Percentiles rank a stretch among this genome's conserved stretches.
Evolutionary conservation across 1,140 invertebrate genomes (phyloP).

Genomic region (Cyclargus thomasi): DNA sequence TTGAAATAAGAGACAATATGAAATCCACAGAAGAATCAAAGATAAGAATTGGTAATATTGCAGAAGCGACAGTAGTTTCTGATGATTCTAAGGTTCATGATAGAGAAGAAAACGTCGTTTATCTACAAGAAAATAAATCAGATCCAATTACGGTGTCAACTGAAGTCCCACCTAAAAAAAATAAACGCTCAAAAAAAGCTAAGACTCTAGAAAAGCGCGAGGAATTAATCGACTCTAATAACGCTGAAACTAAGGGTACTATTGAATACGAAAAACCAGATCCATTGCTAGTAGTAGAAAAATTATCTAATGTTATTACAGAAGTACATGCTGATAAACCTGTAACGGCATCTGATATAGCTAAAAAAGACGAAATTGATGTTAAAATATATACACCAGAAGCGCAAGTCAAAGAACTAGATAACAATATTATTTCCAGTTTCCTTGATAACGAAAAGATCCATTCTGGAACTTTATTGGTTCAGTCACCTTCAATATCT

Average conservation of each 20-base stretch:
- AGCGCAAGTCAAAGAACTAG: neutral
- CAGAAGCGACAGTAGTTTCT: neutral
- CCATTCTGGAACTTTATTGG: constrained; percentile 12
- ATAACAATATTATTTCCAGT: neutral
- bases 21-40: neutral
- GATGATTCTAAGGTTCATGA: neutral
- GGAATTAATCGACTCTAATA: neutral
- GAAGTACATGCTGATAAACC: neutral
- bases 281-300: neutral
- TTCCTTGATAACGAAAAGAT: constrained; percentile 2
- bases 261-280: neutral
- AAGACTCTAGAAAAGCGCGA: neutral
- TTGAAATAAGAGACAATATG: neutral
- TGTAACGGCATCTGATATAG: neutral
- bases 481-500: neutral
- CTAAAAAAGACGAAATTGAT: neutral
- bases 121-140: neutral
- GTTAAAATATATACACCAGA: neutral
- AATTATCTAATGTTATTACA: neutral
- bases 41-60: neutral
- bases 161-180: neutral
- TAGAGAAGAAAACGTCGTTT: neutral
- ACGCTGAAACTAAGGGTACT: neutral
- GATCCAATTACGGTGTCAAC: neutral
- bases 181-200: neutral